Evolutionary conservation across 2,113 vertebrate species (phyloP).

Genomic region (Gopherus flavomarginatus): DNA sequence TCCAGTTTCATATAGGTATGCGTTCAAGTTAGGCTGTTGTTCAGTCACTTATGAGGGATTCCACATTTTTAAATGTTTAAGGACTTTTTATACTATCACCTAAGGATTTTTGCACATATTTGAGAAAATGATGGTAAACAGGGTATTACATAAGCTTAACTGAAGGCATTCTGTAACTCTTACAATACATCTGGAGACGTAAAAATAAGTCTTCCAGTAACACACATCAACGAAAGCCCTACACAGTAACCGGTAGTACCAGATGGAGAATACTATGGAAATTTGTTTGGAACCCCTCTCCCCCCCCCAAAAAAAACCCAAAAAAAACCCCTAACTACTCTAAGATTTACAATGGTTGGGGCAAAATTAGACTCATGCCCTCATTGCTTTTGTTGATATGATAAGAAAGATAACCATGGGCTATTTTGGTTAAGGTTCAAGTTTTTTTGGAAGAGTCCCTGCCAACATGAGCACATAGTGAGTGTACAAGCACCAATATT

Average conservation of each 20-base stretch:
- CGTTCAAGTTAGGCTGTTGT: background rate
- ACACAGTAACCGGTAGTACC: too few species aligned
- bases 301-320: too few species aligned
- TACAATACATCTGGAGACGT: background rate
- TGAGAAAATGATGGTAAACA: too few species aligned
- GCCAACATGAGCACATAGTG: conserved; percentile 24
- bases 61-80: background rate
- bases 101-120: background rate
- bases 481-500: conserved; percentile 41
- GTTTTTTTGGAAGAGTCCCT: conserved; percentile 37
- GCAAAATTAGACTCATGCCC: background rate
- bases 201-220: background rate
- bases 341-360: background rate
- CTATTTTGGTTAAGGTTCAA: conserved; percentile 24
- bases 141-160: background rate
- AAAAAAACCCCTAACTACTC: background rate
- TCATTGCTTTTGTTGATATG: background rate
- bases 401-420: conserved; percentile 27
- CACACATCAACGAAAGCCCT: background rate
- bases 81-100: background rate
- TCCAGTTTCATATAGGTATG: background rate
- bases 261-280: too few species aligned
- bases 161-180: background rate
- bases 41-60: background rate
- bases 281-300: too few species aligned